A percentile compares a stretch with the other conserved stretches of the same genome.
These are phyloP conservation scores for Agrilus mali DNA, from an alignment of 2,888 invertebrate genomes.

Conservation along the genomic window DNA sequence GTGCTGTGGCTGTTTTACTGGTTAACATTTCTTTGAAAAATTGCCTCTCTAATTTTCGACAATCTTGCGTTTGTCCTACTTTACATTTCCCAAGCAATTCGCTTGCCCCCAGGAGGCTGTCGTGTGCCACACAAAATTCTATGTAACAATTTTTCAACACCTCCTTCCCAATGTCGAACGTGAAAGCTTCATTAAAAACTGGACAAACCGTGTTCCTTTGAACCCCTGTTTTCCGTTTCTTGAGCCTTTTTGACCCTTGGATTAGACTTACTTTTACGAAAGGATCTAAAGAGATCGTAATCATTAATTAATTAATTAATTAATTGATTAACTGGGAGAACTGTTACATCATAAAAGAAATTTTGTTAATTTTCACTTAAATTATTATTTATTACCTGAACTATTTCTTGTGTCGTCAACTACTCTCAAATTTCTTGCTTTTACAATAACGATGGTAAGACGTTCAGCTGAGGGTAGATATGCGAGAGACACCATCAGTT, in stretches of 20 bases:
- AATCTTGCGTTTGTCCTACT: conserved; percentile 37
- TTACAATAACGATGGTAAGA: conserved; percentile 45
- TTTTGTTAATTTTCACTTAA: not conserved
- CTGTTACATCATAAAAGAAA: too few species aligned
- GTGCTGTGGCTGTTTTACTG: conserved; percentile 44
- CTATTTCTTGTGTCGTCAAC: conserved; percentile 34
- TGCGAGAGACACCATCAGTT: conserved; percentile 42
- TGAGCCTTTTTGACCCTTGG: conserved; percentile 34
- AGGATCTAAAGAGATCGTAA: conserved; percentile 27
- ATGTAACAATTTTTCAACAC: conserved; percentile 40
- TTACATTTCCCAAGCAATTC: conserved; percentile 42
- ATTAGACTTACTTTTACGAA: conserved; percentile 38
- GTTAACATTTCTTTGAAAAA: conserved; percentile 44
- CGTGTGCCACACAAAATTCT: conserved; percentile 48
- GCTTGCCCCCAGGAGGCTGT: conserved; percentile 45
- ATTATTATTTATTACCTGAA: conserved; percentile 20
- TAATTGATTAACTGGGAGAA: too few species aligned
- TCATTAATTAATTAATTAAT: too few species aligned
- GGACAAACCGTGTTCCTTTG: conserved; percentile 37
- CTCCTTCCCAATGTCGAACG: conserved; percentile 39
- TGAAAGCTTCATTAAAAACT: conserved; percentile 41
- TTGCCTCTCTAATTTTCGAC: conserved; percentile 35
- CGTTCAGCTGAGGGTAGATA: conserved; percentile 44
- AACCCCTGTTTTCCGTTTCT: conserved; percentile 39
- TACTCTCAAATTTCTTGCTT: conserved; percentile 38